A percentile compares a stretch with the other conserved stretches of the same genome.
Evolutionary conservation across 53 echinoderm and acorn worm genomes (phyloP).

Genomic region (Echinarachnius parma): DNA sequence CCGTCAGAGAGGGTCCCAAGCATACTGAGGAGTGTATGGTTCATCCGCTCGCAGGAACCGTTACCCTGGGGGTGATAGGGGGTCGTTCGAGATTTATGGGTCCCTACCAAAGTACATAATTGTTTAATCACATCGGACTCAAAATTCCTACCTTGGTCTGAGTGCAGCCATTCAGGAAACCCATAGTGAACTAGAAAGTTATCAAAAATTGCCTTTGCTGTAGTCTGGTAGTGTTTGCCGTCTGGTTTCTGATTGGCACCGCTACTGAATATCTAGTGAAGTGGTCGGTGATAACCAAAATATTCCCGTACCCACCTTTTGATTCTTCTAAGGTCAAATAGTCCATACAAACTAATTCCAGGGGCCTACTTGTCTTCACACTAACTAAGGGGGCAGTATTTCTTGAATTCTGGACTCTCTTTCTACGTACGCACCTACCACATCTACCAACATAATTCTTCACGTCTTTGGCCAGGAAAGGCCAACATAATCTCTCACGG

Average conservation of each 20-base stretch:
- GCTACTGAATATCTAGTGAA: constrained; percentile 61
- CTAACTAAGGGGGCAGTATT: constrained; percentile 33
- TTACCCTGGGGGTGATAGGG: constrained; percentile 64
- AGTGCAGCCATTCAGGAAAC: constrained; percentile 57
- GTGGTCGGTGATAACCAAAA: constrained; percentile 60
- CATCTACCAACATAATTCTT: constrained; percentile 23
- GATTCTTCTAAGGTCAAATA: constrained; percentile 27
- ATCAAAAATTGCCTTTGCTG: constrained; percentile 52
- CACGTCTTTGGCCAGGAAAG: constrained; percentile 8
- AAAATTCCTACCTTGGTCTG: constrained; percentile 63
- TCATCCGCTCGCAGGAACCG: constrained; percentile 53
- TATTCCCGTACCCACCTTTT: constrained; percentile 48
- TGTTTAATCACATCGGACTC: constrained; percentile 39
- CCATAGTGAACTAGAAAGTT: constrained; percentile 64
- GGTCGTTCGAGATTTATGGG: constrained; percentile 40
- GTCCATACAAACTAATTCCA: constrained; percentile 45
- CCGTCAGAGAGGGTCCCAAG: constrained; percentile 31
- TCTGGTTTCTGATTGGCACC: constrained; percentile 58
- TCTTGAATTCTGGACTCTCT: not conserved
- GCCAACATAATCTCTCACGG: constrained; percentile 38
- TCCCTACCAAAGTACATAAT: constrained; percentile 33
- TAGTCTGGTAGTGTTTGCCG: constrained; percentile 50
- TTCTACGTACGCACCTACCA: constrained; percentile 11
- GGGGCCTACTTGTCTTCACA: constrained; percentile 17
- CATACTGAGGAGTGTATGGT: constrained; percentile 51